A percentile compares a stretch with the other conserved stretches of the same genome.
Conservation (phyloP, 2,888 invertebrate genomes). For the Coecobrya sp. region DNA sequence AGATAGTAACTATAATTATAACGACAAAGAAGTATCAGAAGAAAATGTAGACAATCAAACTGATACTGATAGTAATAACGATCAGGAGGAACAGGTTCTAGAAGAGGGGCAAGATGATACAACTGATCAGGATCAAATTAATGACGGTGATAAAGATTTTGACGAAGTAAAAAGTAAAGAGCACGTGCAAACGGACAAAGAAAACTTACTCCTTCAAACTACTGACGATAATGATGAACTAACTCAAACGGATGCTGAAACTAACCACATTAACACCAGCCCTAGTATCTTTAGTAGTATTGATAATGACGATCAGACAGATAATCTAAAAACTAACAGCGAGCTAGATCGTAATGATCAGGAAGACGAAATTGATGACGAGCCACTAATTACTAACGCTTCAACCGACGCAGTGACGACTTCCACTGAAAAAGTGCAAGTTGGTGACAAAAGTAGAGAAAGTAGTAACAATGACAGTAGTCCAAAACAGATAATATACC, state of each 20-base stretch:
- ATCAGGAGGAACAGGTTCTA: conserved; percentile 2
- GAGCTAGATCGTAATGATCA: not conserved
- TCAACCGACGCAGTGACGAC: conserved; percentile 45
- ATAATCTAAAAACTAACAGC: conserved; percentile 31
- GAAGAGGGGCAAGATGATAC: conserved; percentile 11
- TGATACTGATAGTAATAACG: not conserved
- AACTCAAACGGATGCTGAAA: conserved; percentile 12
- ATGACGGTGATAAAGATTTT: conserved; percentile 54
- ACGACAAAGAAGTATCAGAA: conserved; percentile 24
- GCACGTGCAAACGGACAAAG: conserved; percentile 49
- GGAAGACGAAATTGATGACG: not conserved
- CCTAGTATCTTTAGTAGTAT: not conserved
- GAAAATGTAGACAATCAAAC: not conserved
- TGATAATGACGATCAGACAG: not conserved
- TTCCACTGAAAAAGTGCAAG: conserved; percentile 33
- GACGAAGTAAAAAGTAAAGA: conserved; percentile 27
- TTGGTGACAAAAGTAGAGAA: conserved; percentile 18
- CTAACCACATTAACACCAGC: conserved; percentile 53
- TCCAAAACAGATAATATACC: conserved; percentile 28
- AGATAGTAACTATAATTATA: conserved; percentile 22
- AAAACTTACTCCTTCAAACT: not conserved
- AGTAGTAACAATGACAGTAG: not conserved
- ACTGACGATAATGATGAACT: conserved; percentile 22
- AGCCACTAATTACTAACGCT: conserved; percentile 59
- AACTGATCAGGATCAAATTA: conserved; percentile 22